Conservation (phyloP, 30 jellyfish, hydroid and myxozoan species). For the Phacellophora camtschatica region DNA sequence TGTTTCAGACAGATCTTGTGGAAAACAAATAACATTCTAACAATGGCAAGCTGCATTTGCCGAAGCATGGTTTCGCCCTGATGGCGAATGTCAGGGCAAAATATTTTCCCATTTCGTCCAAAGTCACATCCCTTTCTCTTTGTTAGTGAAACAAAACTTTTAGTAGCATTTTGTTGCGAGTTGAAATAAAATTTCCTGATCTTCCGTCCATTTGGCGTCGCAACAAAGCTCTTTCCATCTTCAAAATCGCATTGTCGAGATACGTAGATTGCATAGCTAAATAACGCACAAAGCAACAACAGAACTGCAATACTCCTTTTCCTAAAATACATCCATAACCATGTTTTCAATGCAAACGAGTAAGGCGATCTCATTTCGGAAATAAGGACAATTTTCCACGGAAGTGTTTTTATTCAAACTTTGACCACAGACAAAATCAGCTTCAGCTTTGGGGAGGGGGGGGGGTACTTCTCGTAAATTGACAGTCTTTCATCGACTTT, state of each 20-base stretch:
- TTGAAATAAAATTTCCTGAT: constrained; percentile 24
- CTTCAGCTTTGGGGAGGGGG: too few relatives aligned
- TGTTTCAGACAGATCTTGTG: constrained; percentile 77
- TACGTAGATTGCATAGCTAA: neutral
- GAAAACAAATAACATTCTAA: constrained; percentile 57
- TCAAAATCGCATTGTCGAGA: constrained; percentile 14
- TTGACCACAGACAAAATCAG: too few relatives aligned
- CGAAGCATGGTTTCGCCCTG: constrained; percentile 80
- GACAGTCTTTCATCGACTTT: too few relatives aligned
- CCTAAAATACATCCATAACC: too few relatives aligned
- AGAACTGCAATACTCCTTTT: too few relatives aligned
- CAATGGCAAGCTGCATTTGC: constrained; percentile 74
- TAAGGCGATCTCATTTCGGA: too few relatives aligned
- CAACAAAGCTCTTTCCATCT: neutral
- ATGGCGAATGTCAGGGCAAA: constrained; percentile 84
- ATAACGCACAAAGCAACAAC: too few relatives aligned
- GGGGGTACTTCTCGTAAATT: too few relatives aligned
- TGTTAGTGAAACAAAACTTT: neutral
- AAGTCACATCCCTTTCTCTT: constrained; percentile 14
- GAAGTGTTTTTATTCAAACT: too few relatives aligned
- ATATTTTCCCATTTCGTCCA: constrained; percentile 1
- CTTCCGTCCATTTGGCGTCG: neutral
- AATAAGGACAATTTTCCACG: too few relatives aligned
- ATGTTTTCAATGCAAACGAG: too few relatives aligned
- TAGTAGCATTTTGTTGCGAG: neutral